Conservation (phyloP, 2,113 vertebrate species). For the Fukomys damarensis region DNA sequence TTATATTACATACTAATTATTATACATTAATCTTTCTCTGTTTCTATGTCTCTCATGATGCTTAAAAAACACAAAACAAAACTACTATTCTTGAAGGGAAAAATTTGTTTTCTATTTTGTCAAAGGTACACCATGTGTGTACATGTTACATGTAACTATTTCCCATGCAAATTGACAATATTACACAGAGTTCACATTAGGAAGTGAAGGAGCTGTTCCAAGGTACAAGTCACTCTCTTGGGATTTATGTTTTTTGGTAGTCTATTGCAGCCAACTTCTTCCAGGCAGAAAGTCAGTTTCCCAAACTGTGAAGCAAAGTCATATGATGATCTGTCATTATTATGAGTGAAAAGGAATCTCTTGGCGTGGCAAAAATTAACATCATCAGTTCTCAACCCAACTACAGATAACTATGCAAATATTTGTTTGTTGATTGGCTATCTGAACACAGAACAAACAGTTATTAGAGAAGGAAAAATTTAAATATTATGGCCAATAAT, state of each 20-base stretch:
- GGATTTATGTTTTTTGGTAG: neutral
- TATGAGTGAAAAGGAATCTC: conserved; percentile 1
- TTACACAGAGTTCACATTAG: conserved; percentile 1
- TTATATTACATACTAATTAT: no score
- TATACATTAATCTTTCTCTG: neutral
- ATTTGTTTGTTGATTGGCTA: conserved; percentile 8
- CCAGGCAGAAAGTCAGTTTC: neutral
- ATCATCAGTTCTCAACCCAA: neutral
- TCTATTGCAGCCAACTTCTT: neutral
- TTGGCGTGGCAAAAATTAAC: conserved; percentile 31
- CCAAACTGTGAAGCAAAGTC: neutral
- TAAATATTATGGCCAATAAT: conserved; percentile 1
- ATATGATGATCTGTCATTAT: neutral
- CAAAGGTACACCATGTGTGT: neutral
- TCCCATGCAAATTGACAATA: neutral
- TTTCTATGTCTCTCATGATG: neutral
- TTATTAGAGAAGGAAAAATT: conserved; percentile 34
- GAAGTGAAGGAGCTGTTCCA: neutral
- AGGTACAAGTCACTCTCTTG: neutral
- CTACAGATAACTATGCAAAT: neutral
- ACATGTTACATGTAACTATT: neutral
- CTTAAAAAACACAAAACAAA: neutral
- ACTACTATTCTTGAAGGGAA: neutral
- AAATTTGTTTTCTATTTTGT: neutral
- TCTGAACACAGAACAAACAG: neutral